Base-by-base conservation (phyloP, 2,797 vertebrate species). In the Peromyscus attwateri region DNA sequence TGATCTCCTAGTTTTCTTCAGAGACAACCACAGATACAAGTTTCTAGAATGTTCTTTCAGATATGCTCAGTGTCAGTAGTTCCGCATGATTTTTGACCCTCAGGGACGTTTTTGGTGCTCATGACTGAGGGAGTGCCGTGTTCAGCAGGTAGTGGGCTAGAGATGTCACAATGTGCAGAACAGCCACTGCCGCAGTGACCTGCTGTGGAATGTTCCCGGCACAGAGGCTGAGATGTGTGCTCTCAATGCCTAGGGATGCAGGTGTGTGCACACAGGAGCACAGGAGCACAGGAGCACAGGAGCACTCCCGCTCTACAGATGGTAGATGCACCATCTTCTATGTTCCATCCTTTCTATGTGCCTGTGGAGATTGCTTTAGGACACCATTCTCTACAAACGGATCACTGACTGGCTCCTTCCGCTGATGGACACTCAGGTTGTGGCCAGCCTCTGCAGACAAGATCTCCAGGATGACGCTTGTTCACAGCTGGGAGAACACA, bases 11-110 rank as follows among this genome's bases (percentile, higher is more conserved):
- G 62, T 66, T 60, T 60, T 29, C 75, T 31, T 77, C 46, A 49
- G 52, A 34, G 46, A 52, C 46, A 46, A 79, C 29, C 46, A 79
- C 29, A 21, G 76, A 52, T 52, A 31, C 25, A 52, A 11, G 76
- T 79, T 79, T 52, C 76, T 23, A 37, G 57, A 17, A 9, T 27
- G 3, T 52, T 27, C 75, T 76, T 82, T 34, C 34, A 37, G 66
- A 70, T 46, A 25, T 13, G 5, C 25, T 64, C 46, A 57, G 3
- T 3, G 14, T 14, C 5, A 1, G 21, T 0, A 27, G 29, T 40
- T 81, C 81, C 8, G 1, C 46, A 25, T 17, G 16, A 57, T 37
- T 79, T 43, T 73, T 60, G 64, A 52, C 57, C 3, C 34, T 68
- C 3, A 1, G 37, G 55, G 60, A 37, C 57, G 52, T 34, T 55